Evolutionary conservation across 2,113 vertebrate genomes (phyloP), one percentile per base, ranked within the genome.

Genomic region (Fregata magnificens): DNA sequence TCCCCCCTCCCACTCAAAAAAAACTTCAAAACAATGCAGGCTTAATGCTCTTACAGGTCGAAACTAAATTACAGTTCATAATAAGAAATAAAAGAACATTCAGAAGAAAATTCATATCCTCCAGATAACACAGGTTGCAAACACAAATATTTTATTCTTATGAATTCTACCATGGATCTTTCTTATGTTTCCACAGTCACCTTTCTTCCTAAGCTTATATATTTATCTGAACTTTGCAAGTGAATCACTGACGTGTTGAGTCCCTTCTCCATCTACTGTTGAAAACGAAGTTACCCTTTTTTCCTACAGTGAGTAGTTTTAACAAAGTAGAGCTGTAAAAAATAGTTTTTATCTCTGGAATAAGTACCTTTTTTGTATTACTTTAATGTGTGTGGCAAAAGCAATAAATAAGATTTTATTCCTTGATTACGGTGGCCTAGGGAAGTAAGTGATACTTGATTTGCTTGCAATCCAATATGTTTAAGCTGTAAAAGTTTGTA

Each of bases 401-500:
- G 32, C 58, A 55, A 71, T 47, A 36, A 67, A 84, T 38, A 38
- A 8, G 5, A 34, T 80, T 93, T 88, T 81, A 88, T 47, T 95
- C n/a, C 45, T 90, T 86, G 59, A 78, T 67, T 90, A 71, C 86
- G 44, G 45, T 90, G 45, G 55, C 53, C 81, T 44, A 78, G 32
- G 86, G 72, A 96, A 86, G 63, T 42, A 80, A 83, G n/a, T 13
- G 26, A 83, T 74, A n/a, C 36, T 71, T 62, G 42, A 86, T 73
- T 93, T 90, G 8, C 34, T 92, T 93, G 38, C 59, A 86, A 44
- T 84, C 22, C 69, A 92, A 40, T 92, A 86, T 61, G 55, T 71
- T 88, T 76, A 69, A 69, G 26, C n/a, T 69, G 26, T 82, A 92
- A 79, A 93, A 92, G 34, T 34, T 81, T 74, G 36, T 56, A 88